Base-by-base conservation (phyloP, 2,888 invertebrate species). In the Ophioninae sp. region DNA sequence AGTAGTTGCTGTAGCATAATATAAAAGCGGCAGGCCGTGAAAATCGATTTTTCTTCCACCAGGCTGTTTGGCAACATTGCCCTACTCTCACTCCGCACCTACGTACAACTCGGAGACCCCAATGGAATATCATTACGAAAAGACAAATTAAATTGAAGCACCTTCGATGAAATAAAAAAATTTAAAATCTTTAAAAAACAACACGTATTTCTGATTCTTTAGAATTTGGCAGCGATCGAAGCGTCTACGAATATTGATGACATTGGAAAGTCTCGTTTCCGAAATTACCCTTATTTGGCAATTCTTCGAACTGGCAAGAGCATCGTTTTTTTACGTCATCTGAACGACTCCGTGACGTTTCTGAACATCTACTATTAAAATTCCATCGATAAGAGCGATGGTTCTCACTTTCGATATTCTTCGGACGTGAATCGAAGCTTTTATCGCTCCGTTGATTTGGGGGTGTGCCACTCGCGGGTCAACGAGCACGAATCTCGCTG, bases 21-120 rank as follows among this genome's bases (percentile, higher is more conserved):
- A 70, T 67, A 74, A 68, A 74, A 68, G 67, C 61, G 23, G 44
- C 30, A 67, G 59, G 50, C 50, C 39, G 67, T 73, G 67, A 13
- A 73, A 68, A 79, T 79, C 73, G 79, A 79, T 79, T 79, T 79
- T 79, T 74, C 79, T 67, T 68, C 73, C 74, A 68, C 74, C 74
- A 13, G 68, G 67, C 61, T 67, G 79, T 74, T 79, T 79, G 73
- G 79, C 79, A 79, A 73, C 73, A 79, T 79, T 79, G 79, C 73
- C 67, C 67, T 73, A 67, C 73, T 79, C 67, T 44, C 37, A 44
- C 62, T 50, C 67, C 56, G 37, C 79, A 30, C 73, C 64, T 23
- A 69, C 37, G 44, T 62, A 5, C 50, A 30, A 21, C 30, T 37
- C 20, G 20, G 41, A 44, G 23, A 41, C 13, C 37, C 37, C 44